phyloP scores from a whole-genome alignment of 2,888 invertebrate genomes.

The Mimas tiliae region DNA sequence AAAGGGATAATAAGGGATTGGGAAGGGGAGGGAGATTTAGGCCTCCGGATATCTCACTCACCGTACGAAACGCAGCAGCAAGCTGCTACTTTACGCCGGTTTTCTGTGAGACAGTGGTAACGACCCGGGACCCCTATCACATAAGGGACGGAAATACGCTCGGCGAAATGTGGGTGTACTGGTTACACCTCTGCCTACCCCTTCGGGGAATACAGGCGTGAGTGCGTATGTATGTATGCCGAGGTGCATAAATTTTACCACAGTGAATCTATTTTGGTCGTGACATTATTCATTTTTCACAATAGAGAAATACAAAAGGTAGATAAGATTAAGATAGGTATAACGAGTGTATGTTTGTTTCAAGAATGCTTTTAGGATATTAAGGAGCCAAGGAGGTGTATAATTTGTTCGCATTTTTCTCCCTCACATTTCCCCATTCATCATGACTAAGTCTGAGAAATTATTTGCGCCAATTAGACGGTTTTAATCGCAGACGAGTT shows the following conservation, averaged over 20 bases:
- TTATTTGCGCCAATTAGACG: neutral
- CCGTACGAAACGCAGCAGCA: no score
- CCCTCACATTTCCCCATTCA: neutral
- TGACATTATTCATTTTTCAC: neutral
- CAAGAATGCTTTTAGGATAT: constrained; percentile 6
- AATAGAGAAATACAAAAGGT: neutral
- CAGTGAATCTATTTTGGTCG: neutral
- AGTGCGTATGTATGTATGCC: no score
- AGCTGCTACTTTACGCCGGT: no score
- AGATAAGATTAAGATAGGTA: constrained; percentile 2
- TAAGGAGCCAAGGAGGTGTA: neutral
- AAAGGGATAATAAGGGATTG: no score
- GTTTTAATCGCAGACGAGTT: constrained; percentile 5
- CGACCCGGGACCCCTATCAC: no score
- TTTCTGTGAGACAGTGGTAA: no score
- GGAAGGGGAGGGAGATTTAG: no score
- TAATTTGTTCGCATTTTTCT: constrained; percentile 6
- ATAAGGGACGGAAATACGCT: no score
- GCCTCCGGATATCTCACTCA: no score
- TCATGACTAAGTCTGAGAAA: constrained; percentile 5
- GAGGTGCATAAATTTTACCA: neutral
- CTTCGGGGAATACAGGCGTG: no score
- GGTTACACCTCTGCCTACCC: no score
- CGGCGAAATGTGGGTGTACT: no score
- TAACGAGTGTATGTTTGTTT: neutral